These are phyloP conservation scores for Amphiduros pacificus DNA, from an alignment of 2,888 invertebrate genomes.

Conservation along the genomic window DNA sequence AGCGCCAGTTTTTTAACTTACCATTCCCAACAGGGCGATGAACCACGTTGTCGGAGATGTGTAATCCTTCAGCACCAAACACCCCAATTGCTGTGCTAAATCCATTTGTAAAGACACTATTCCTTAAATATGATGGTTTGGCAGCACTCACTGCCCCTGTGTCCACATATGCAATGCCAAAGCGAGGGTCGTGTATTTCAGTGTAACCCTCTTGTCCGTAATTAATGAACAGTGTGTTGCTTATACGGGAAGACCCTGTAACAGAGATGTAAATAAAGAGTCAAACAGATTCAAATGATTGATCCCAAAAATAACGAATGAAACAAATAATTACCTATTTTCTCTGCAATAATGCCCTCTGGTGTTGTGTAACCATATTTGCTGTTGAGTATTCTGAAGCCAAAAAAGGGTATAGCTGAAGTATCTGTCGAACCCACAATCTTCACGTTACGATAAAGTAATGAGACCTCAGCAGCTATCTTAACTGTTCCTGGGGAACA, in stretches of 20 bases:
- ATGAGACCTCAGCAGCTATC: slow-evolving; percentile 50
- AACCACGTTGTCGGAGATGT: slow-evolving; percentile 31
- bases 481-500: no score
- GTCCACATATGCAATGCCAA: slow-evolving; percentile 28
- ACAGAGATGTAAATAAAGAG: no score
- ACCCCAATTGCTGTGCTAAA: slow-evolving; percentile 37
- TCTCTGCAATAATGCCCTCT: no score
- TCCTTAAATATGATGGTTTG: slow-evolving; percentile 30
- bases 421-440: slow-evolving; percentile 39
- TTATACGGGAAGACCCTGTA: slow-evolving; percentile 33
- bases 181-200: slow-evolving; percentile 31
- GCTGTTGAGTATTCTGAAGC: slow-evolving; percentile 29
- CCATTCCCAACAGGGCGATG: no score
- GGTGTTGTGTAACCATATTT: no score
- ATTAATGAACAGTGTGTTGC: slow-evolving; percentile 29
- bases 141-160: slow-evolving; percentile 21
- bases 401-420: slow-evolving; percentile 19
- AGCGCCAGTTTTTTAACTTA: no score
- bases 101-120: slow-evolving; percentile 31
- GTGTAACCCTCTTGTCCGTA: slow-evolving; percentile 33
- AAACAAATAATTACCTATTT: no score
- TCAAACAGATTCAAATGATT: no score
- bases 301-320: no score
- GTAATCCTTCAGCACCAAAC: slow-evolving; percentile 22
- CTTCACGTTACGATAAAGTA: slow-evolving; percentile 50